Evolutionary conservation across 2,113 vertebrate genomes (phyloP), one percentile per base, ranked within the genome.

Genomic region (Acinonyx jubatus): DNA sequence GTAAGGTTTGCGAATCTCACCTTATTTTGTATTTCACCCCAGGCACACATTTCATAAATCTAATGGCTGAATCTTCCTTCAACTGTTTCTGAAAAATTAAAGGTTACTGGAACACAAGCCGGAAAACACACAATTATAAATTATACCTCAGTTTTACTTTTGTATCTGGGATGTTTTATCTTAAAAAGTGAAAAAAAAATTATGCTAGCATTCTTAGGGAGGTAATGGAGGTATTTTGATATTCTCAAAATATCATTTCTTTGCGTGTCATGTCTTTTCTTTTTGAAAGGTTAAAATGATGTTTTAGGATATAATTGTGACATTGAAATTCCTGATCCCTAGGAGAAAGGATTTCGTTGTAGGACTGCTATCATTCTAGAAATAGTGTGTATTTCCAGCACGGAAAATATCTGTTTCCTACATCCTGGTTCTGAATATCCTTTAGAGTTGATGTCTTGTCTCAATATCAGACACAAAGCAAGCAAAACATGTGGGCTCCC

Each of bases 231-330:
- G 7, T 45, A 45, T 45, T 45, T 45, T 45, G 45, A 45, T 45
- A 66, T 83, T 69, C 45, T 95, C 52, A 65, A 94, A 78, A 68
- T 61, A 50, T 16, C 15, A 52, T 29, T 91, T 82, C 45, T 45
- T 45, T 45, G 45, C 9, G 45, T 45, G 45, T 45, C 45, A 45
- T 45, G 45, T 52, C 18, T 87, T 52, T 89, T 55, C 16, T 89
- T 71, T 97, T 85, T 88, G 50, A 41, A 71, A 95, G 94, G 68
- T 85, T 71, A 89, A 81, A 74, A 88, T 29, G 29, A 68, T 61
- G 52, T 83, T 69, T 96, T 81, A 33, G 88, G 71, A 52, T 45
- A 3, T 14, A 29, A n/a, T 55, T 71, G 18, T 92, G 41, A 31
- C 21, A 36, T 87, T 5, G 41, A 73, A 85, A 66, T 61, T 86